phyloP scores from a whole-genome alignment of 1,140 invertebrate species.

The Delia radicum region DNA sequence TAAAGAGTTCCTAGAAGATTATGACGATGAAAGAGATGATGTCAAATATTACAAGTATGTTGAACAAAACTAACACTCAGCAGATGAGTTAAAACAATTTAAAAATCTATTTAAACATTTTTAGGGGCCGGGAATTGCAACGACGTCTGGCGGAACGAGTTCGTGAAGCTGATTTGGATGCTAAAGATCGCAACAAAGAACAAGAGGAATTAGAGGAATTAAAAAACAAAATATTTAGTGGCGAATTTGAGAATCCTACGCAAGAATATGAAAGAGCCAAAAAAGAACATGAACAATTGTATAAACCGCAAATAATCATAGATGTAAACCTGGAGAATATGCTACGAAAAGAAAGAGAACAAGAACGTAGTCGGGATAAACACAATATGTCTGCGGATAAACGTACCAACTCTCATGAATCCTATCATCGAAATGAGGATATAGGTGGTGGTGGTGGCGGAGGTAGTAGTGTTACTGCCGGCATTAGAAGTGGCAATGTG shows the following conservation, averaged over 20 bases:
- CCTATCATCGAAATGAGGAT: conserved; percentile 45
- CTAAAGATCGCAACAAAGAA: conserved; percentile 85
- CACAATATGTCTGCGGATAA: conserved; percentile 56
- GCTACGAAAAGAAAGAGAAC: conserved; percentile 60
- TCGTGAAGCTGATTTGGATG: conserved; percentile 89
- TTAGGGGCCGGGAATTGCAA: conserved; percentile 82
- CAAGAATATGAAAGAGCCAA: conserved; percentile 77
- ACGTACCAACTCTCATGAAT: conserved; percentile 41
- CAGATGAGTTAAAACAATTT: too few relatives aligned
- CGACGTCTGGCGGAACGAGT: conserved; percentile 86
- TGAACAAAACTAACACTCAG: too few relatives aligned
- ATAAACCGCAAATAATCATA: conserved; percentile 77
- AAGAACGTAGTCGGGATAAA: conserved; percentile 59
- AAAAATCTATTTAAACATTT: conserved; percentile 13
- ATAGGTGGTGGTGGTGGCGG: background rate
- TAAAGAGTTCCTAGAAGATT: conserved; percentile 97
- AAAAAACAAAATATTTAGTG: conserved; percentile 77
- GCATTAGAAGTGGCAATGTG: background rate
- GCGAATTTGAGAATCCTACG: conserved; percentile 70
- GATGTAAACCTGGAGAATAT: conserved; percentile 64
- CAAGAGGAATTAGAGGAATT: conserved; percentile 91
- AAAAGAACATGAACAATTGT: conserved; percentile 78
- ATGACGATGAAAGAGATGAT: conserved; percentile 97
- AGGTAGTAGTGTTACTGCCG: conserved; percentile 32
- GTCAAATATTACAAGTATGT: conserved; percentile 91